phyloP scores from a whole-genome alignment of 2,113 vertebrate species.

The human region DNA sequence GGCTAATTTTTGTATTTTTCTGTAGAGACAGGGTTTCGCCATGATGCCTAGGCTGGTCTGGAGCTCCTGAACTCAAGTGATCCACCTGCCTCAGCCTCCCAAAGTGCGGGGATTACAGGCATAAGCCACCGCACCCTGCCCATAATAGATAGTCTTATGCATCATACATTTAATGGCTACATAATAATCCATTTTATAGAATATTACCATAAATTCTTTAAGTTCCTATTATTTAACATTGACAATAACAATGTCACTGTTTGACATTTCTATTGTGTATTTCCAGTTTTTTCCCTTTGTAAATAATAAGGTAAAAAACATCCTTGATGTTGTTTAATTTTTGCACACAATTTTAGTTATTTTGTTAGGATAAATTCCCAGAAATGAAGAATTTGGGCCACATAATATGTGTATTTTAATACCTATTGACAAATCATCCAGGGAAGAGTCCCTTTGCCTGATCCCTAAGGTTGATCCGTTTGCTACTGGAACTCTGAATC shows the following conservation, averaged over 20 bases:
- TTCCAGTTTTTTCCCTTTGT: neutral
- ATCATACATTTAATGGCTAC: neutral
- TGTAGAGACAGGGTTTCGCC: too few species aligned
- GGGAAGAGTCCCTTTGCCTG: neutral
- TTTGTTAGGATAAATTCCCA: constrained; percentile 24
- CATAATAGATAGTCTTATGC: neutral
- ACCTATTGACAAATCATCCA: neutral
- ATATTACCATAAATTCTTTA: neutral
- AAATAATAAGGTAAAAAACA: neutral
- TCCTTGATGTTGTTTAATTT: neutral
- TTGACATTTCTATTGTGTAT: neutral
- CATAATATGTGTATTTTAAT: neutral
- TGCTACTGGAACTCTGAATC: constrained; percentile 5
- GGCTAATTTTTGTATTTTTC: too few species aligned
- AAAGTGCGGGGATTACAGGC: too few species aligned
- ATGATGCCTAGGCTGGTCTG: too few species aligned
- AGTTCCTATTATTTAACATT: neutral
- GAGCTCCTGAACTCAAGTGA: too few species aligned
- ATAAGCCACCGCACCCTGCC: too few species aligned
- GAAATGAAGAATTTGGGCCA: neutral
- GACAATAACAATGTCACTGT: neutral
- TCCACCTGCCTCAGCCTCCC: too few species aligned
- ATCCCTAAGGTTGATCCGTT: neutral
- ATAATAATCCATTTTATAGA: neutral
- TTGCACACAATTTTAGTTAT: neutral